phyloP scores from a whole-genome alignment of 2,797 vertebrate species.

The Microchirus variegatus region DNA sequence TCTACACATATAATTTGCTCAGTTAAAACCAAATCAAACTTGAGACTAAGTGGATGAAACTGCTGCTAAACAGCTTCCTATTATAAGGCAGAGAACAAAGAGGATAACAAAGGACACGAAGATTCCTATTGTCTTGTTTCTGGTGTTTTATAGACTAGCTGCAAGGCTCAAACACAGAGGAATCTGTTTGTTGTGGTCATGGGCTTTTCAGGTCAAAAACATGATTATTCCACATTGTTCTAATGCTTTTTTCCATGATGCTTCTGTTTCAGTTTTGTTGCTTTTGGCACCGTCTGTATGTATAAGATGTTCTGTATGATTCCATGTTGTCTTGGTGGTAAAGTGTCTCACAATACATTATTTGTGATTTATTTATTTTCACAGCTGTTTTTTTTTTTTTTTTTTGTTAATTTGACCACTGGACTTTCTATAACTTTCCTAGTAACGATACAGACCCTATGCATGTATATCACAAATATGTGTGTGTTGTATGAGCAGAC shows the following conservation, averaged over 20 bases:
- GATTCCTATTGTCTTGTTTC: constrained; percentile 58
- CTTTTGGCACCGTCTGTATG: not conserved
- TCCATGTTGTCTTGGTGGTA: no score
- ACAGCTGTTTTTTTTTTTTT: not conserved
- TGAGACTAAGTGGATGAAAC: constrained; percentile 37
- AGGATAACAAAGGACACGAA: constrained; percentile 60
- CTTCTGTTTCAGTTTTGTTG: constrained; percentile 22
- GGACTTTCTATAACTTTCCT: no score
- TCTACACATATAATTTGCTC: constrained; percentile 34
- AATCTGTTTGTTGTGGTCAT: constrained; percentile 76
- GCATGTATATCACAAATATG: no score
- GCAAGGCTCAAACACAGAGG: constrained; percentile 58
- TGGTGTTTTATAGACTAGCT: constrained; percentile 73
- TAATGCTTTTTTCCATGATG: constrained; percentile 19
- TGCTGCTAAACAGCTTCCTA: constrained; percentile 47
- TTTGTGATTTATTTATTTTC: not conserved
- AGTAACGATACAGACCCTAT: not conserved
- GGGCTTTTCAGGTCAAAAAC: constrained; percentile 59
- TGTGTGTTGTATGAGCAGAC: no score
- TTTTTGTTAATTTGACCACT: no score
- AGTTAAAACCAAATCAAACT: constrained; percentile 23
- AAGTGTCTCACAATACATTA: no score
- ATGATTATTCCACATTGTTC: constrained; percentile 27
- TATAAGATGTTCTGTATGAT: no score
- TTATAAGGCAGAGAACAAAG: constrained; percentile 70